A percentile compares a stretch with the other conserved stretches of the same genome.
phyloP scores from a whole-genome alignment of 2,797 vertebrate genomes.

The Pempheris klunzingeri region DNA sequence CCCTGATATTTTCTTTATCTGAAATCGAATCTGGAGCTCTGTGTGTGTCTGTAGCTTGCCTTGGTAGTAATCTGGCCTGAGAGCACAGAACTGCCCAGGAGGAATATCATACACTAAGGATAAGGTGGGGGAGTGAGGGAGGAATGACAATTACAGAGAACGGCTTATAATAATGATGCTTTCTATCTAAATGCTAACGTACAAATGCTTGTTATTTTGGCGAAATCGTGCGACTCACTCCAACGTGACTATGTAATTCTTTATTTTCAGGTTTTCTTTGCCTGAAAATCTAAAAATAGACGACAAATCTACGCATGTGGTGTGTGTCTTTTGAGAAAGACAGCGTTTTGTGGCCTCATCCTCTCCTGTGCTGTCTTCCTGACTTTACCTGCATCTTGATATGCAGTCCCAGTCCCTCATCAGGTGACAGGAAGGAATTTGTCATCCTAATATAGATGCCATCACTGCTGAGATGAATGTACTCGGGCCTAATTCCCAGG shows the following conservation, averaged over 20 bases:
- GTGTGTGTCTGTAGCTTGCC: conserved; percentile 66
- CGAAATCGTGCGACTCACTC: conserved; percentile 28
- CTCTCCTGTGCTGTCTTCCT: conserved; percentile 75
- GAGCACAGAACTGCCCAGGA: conserved; percentile 74
- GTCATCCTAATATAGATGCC: conserved; percentile 85
- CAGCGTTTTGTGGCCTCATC: no score
- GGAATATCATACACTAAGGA: conserved; percentile 75
- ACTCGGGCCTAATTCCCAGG: conserved; percentile 73
- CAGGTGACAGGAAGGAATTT: conserved; percentile 83
- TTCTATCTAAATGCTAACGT: conserved; percentile 63
- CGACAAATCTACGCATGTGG: conserved; percentile 50
- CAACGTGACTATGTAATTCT: conserved; percentile 42
- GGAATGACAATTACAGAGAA: conserved; percentile 71
- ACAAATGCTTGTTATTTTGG: conserved; percentile 49
- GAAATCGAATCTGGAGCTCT: conserved; percentile 82
- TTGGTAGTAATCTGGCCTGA: conserved; percentile 78
- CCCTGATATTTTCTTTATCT: conserved; percentile 82
- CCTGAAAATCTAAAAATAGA: conserved; percentile 71
- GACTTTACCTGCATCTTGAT: conserved; percentile 82
- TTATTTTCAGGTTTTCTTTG: conserved; percentile 46
- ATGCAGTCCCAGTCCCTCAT: conserved; percentile 81
- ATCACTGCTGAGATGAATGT: conserved; percentile 79
- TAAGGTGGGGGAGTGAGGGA: conserved; percentile 49
- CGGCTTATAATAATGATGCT: conserved; percentile 57
- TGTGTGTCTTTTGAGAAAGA: conserved; percentile 56